Conservation (phyloP, 2,113 vertebrate genomes). For the Lanius ludovicianus region DNA sequence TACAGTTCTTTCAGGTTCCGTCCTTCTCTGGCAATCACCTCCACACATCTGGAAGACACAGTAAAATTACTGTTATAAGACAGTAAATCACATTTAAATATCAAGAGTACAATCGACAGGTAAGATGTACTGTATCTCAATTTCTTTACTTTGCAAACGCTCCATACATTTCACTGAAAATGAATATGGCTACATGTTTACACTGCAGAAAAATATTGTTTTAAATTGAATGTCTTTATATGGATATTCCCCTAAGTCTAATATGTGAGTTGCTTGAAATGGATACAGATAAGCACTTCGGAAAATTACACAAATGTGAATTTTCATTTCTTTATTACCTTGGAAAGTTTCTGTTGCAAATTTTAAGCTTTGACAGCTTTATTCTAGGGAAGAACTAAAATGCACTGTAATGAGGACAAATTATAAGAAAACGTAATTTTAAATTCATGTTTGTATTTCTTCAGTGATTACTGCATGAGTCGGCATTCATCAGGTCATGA, state of each 20-base stretch:
- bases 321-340: background rate
- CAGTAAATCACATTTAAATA: background rate
- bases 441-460: background rate
- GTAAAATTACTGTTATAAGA: conserved; percentile 19
- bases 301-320: background rate
- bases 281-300: background rate
- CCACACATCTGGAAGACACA: conserved; percentile 91
- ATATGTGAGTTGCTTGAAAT: background rate
- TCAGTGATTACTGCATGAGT: background rate
- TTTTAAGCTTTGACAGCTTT: background rate
- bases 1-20: conserved; percentile 95
- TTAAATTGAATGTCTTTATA: background rate
- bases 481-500: background rate
- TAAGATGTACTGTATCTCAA: background rate
- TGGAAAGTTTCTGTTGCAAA: background rate
- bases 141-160: background rate
- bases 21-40: conserved; percentile 98
- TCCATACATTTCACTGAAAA: background rate
- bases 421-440: background rate
- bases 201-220: background rate
- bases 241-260: background rate
- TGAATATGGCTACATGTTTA: background rate
- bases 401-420: background rate
- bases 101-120: background rate
- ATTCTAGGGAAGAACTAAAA: background rate